Evolutionary conservation across 2,888 invertebrate genomes (phyloP), one percentile per base, ranked within the genome.

Genomic region (Oligia fasciuncula): DNA sequence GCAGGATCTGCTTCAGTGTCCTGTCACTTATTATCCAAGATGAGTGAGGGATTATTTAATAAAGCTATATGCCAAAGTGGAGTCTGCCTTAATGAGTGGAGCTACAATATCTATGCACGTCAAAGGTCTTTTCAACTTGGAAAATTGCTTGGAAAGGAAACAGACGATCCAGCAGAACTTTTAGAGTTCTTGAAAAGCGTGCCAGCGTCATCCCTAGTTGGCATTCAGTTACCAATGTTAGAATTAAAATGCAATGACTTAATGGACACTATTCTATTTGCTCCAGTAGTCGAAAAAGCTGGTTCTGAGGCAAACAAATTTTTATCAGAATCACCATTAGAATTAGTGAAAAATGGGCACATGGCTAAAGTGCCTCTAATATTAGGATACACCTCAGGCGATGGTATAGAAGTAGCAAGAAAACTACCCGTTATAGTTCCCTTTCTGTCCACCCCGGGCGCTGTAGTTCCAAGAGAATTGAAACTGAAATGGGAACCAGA

Each of bases 31-130:
- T 63, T 96, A 70, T 97, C 97, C 0, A 92, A 94, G 83, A 95
- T 96, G 95, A 97, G 96, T 80, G 81, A 90, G 72, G 95, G 95
- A 19, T 90, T 97, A 79, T 97, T 96, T 83, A 88, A 94, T 87
- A 97, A 96, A 91, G 97, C 96, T 1, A 97, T 97, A 77, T 96
- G 97, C 84, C 97, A 97, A 92, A 97, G 97, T 80, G 97, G 97
- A 51, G 94, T 96, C 1, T 95, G 96, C 80, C 91, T 97, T 13
- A 95, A 94, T 83, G 96, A 96, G 81, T 97, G 97, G 97, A 91
- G 94, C 79, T 95, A 94, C 88, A 94, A 93, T 78, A 81, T 94
- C 40, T 94, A 96, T 82, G 94, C 92, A 0, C 91, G 92, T 29
- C 90, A 94, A 88, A 92, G 96, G 79, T 96, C 96, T 23, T 94